A percentile compares a stretch with the other conserved stretches of the same genome.
Evolutionary conservation across 35 echinoderm and acorn worm species (phyloP).

Genomic region (Acanthaster planci): DNA sequence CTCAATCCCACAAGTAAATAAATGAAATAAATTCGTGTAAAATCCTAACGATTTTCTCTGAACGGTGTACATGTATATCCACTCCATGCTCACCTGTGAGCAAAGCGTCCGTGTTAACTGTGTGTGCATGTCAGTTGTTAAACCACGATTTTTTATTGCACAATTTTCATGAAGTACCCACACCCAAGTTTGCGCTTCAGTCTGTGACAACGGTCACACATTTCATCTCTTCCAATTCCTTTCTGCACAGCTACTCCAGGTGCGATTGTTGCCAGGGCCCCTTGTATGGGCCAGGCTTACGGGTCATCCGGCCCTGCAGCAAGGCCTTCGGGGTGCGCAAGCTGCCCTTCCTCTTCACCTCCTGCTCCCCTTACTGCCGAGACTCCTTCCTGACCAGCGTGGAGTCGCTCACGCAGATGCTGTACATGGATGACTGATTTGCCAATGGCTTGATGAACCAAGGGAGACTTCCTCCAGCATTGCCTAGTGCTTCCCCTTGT

Average conservation of each 20-base stretch:
- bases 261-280: conserved; percentile 96
- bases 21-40: no score
- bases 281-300: conserved; percentile 79
- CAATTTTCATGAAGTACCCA: no score
- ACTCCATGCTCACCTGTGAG: no score
- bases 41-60: no score
- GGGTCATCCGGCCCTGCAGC: conserved; percentile 90
- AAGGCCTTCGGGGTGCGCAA: conserved; percentile 77
- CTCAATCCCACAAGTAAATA: no score
- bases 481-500: no score
- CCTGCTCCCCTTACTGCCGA: conserved; percentile 78
- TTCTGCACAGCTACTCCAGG: conserved; percentile 72
- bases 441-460: neutral
- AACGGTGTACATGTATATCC: no score
- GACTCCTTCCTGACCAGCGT: conserved; percentile 79
- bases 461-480: neutral
- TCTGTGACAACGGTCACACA: neutral
- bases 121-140: no score
- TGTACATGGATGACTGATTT: conserved; percentile 73
- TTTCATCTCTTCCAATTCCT: no score
- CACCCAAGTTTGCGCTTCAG: neutral
- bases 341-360: conserved; percentile 86
- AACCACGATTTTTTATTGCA: no score
- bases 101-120: no score
- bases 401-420: conserved; percentile 72